Evolutionary conservation across 64 coral and sea anemone species (phyloP).

Genomic region (Montipora capricornis): DNA sequence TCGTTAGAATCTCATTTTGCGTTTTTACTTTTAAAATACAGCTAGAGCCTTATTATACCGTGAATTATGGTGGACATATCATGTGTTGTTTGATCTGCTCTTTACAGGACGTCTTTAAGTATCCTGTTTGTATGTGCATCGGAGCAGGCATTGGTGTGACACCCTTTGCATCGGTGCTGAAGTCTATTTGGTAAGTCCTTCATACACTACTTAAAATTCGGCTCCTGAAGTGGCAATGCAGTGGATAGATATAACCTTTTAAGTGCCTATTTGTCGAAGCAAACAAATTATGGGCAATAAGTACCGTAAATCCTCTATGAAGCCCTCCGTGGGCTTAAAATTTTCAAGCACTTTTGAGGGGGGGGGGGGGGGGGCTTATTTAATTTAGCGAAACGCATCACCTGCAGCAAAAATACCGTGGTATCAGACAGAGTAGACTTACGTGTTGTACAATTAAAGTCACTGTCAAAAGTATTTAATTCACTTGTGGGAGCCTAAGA

Average conservation of each 20-base stretch:
- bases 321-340: too few relatives aligned
- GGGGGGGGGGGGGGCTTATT: neutral
- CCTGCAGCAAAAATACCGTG: neutral
- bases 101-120: slow-evolving; percentile 85
- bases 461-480: slow-evolving; percentile 62
- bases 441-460: slow-evolving; percentile 26
- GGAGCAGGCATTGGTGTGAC: slow-evolving; percentile 93
- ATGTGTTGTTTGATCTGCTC: neutral
- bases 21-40: neutral
- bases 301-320: too few relatives aligned
- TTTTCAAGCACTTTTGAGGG: too few relatives aligned
- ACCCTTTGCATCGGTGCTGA: slow-evolving; percentile 84
- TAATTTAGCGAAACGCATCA: neutral
- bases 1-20: too few relatives aligned
- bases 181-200: slow-evolving; percentile 84
- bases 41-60: neutral
- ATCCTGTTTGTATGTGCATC: slow-evolving; percentile 83
- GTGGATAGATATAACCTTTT: too few relatives aligned
- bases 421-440: slow-evolving; percentile 6
- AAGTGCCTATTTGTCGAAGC: too few relatives aligned
- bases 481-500: slow-evolving; percentile 74
- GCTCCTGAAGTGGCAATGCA: neutral
- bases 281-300: too few relatives aligned
- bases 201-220: neutral
- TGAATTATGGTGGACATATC: neutral